phyloP scores from a whole-genome alignment of 2,888 invertebrate genomes.

The Polia nebulosa region DNA sequence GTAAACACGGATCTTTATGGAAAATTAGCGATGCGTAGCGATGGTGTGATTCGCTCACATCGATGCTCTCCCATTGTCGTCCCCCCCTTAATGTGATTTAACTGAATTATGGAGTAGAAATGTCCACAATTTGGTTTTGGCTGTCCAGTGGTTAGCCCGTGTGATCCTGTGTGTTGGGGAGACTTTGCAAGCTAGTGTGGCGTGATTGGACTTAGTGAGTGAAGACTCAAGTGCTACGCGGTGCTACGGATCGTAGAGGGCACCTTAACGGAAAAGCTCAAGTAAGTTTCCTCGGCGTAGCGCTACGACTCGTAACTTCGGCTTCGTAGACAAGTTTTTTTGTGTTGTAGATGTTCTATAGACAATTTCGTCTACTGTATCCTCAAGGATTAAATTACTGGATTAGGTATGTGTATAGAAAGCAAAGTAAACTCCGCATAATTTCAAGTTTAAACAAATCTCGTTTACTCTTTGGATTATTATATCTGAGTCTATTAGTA shows the following conservation, averaged over 20 bases:
- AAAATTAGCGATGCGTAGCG: constrained; percentile 88
- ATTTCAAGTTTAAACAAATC: constrained; percentile 3
- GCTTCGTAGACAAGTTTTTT: constrained; percentile 1
- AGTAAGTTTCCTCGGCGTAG: constrained; percentile 76
- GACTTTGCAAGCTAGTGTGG: constrained; percentile 72
- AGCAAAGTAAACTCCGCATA: neutral
- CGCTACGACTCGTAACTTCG: constrained; percentile 20
- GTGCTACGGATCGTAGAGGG: constrained; percentile 80
- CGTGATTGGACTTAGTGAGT: constrained; percentile 74
- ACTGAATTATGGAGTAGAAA: constrained; percentile 89
- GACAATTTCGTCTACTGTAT: neutral
- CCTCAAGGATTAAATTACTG: neutral
- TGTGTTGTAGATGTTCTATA: neutral
- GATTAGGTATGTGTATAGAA: neutral
- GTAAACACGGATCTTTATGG: constrained; percentile 82
- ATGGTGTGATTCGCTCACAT: constrained; percentile 91
- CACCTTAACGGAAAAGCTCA: constrained; percentile 76
- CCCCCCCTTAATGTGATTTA: constrained; percentile 90
- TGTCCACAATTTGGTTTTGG: constrained; percentile 88
- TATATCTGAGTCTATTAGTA: neutral
- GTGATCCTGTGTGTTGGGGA: constrained; percentile 67
- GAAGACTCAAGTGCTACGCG: constrained; percentile 77
- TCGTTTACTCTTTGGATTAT: constrained; percentile 6
- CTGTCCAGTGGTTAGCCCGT: constrained; percentile 83
- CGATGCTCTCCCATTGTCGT: constrained; percentile 89